Percentiles rank a stretch among this genome's conserved stretches.
These are phyloP conservation scores for Harpagoxenus sublaevis DNA, from an alignment of 2,888 invertebrate genomes.

Conservation along the genomic window DNA sequence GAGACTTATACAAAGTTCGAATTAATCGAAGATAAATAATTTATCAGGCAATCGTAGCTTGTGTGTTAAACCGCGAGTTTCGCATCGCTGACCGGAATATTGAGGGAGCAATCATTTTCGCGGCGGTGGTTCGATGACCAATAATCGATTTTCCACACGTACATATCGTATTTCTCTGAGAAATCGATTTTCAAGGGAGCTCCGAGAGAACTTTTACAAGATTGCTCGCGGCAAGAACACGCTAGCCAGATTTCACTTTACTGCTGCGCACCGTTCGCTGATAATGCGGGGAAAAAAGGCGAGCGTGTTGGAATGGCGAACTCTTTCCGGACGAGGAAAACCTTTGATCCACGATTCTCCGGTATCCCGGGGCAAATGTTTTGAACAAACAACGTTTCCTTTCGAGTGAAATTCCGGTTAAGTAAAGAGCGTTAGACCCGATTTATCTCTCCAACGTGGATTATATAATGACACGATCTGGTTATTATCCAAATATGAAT, in stretches of 20 bases:
- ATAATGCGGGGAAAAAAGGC: constrained; percentile 57
- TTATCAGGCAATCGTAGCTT: constrained; percentile 12
- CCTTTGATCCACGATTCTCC: constrained; percentile 56
- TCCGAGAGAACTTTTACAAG: constrained; percentile 48
- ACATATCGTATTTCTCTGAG: constrained; percentile 44
- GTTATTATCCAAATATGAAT: background rate
- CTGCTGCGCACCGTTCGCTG: constrained; percentile 50
- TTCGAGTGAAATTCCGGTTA: constrained; percentile 14
- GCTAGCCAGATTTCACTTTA: constrained; percentile 60
- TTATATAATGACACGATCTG: constrained; percentile 20
- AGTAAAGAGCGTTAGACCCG: constrained; percentile 26
- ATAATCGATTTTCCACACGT: constrained; percentile 48
- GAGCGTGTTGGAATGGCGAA: constrained; percentile 51
- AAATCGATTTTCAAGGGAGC: constrained; percentile 43
- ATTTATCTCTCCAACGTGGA: constrained; percentile 8
- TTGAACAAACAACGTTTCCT: constrained; percentile 50
- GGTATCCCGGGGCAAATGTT: constrained; percentile 49
- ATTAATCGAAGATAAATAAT: constrained; percentile 47
- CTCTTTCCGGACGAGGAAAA: constrained; percentile 42
- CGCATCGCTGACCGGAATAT: constrained; percentile 19
- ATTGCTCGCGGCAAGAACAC: constrained; percentile 53
- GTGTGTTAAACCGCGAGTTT: constrained; percentile 16
- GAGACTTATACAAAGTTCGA: background rate
- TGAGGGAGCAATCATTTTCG: constrained; percentile 36
- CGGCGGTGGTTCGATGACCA: constrained; percentile 32